Conservation (phyloP, 2,113 vertebrate species). For the Rostratula benghalensis region DNA sequence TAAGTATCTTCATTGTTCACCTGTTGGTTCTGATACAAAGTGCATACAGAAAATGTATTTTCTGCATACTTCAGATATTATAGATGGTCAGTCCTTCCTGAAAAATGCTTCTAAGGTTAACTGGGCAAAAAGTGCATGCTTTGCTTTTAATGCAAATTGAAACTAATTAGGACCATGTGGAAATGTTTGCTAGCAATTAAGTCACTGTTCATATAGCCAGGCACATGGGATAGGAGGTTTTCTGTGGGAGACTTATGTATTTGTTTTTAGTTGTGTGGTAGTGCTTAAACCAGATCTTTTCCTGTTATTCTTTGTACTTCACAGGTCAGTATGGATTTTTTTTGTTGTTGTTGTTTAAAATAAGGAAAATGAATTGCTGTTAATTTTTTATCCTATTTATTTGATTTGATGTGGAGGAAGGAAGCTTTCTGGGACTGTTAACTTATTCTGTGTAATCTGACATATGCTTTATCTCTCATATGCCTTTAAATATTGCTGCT, state of each 20-base stretch:
- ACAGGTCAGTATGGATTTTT: background rate
- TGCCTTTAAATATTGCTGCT: background rate
- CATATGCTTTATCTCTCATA: background rate
- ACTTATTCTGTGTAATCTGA: background rate
- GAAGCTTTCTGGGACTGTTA: background rate
- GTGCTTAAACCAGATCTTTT: background rate
- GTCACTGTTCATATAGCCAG: background rate
- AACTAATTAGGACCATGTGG: background rate
- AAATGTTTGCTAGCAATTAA: slow-evolving; percentile 4
- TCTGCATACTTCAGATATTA: background rate
- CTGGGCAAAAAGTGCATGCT: background rate
- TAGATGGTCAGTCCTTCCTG: background rate
- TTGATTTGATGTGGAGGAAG: background rate
- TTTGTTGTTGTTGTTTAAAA: background rate
- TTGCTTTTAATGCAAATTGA: background rate
- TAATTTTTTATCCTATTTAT: background rate
- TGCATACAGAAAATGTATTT: background rate
- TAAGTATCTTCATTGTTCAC: background rate
- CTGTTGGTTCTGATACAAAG: background rate
- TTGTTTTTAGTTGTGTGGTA: background rate
- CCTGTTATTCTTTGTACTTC: background rate
- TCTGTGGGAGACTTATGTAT: background rate
- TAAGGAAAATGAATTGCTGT: background rate
- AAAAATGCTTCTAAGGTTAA: background rate
- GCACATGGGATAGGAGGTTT: background rate